Evolutionary conservation across 2,113 vertebrate genomes (phyloP).

Genomic region (Vicugna pacos): DNA sequence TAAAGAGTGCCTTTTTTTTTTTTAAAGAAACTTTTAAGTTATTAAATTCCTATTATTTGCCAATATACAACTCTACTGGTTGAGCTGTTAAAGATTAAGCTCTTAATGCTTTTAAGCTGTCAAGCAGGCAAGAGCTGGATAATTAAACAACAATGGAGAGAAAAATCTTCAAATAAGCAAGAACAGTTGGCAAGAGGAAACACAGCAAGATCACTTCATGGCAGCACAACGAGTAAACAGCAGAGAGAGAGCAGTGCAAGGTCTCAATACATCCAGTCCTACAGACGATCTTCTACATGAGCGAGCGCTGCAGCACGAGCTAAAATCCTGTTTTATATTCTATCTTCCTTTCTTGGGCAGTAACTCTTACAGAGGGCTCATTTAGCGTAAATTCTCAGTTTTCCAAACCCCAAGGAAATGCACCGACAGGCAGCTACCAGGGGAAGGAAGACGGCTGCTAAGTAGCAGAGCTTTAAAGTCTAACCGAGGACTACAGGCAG

Average conservation of each 20-base stretch:
- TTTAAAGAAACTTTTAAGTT: constrained; percentile 47
- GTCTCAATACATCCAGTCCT: neutral
- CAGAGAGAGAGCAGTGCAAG: neutral
- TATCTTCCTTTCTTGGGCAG: neutral
- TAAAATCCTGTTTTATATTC: neutral
- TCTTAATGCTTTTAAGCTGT: constrained; percentile 76
- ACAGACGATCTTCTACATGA: neutral
- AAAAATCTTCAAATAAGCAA: constrained; percentile 47
- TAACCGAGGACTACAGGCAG: neutral
- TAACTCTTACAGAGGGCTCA: neutral
- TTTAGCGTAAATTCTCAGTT: constrained; percentile 28
- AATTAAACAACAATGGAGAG: constrained; percentile 62
- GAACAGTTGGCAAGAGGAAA: neutral
- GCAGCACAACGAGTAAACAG: constrained; percentile 23
- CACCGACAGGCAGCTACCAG: neutral
- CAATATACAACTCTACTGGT: constrained; percentile 11
- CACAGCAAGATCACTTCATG: neutral
- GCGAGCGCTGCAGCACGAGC: neutral
- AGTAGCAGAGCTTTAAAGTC: neutral
- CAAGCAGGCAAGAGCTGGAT: constrained; percentile 52
- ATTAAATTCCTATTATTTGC: constrained; percentile 49
- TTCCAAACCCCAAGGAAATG: neutral
- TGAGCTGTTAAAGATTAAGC: constrained; percentile 65
- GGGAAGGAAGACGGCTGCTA: neutral
- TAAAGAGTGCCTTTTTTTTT: constrained; percentile 20